Evolutionary conservation across 2,113 vertebrate genomes (phyloP), one percentile per base, ranked within the genome.

Genomic region (Sylvietta virens): DNA sequence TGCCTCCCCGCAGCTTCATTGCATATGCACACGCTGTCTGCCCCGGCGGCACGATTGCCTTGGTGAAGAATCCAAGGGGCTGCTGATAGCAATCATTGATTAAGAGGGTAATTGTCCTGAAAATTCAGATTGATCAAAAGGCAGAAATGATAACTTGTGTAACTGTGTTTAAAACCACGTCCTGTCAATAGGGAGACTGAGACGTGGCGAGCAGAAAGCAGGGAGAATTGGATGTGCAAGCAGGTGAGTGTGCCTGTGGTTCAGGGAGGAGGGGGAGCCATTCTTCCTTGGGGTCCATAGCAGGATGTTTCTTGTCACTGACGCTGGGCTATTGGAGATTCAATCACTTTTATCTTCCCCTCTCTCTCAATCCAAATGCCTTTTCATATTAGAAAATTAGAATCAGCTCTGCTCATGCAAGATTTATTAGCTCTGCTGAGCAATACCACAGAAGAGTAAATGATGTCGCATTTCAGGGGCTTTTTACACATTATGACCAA

Each of bases 381-480:
- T 98, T 98, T 98, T 98, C 98, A 98, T 98, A 98, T 98, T 98
- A 98, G 98, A 98, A 98, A 98, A 98, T 98, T 98, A 98, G 98
- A 98, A 98, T 98, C 95, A 94, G 98, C 97, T 97, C 97, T 98
- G 97, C 97, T 98, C 98, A 98, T 98, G 97, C 98, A 98, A 98
- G 98, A 98, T 98, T 98, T 98, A 98, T 98, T 98, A 98, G 98
- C 97, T 98, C 97, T 98, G 97, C 97, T 97, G 97, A 98, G 96
- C 97, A 98, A 97, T 98, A 94, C 73, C 97, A 98, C 97, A 92
- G 76, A 97, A 97, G 98, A 98, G 97, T 98, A 98, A 98, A 98
- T 98, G 98, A 98, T 98, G 98, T 98, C 96, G 97, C 97, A 91
- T 98, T 98, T 98, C 97, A 97, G 96, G 96, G 97, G 97, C 94